Evolutionary conservation across 2,113 vertebrate species (phyloP), one percentile per base, ranked within the genome.

Genomic region (Antidorcas marsupialis): DNA sequence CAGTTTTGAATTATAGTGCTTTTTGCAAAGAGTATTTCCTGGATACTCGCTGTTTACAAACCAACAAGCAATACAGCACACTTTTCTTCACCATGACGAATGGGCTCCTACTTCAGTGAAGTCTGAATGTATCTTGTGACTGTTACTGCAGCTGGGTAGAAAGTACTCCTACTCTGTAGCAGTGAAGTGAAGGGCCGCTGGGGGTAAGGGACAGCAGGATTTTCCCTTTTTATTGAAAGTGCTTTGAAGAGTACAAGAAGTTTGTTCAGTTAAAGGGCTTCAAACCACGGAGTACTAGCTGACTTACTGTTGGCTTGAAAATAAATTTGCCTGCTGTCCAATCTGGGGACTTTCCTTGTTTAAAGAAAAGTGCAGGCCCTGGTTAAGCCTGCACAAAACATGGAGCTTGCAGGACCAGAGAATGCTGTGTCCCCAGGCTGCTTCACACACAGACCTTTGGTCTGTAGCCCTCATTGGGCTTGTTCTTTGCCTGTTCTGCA

Each of bases 281-380:
- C 33, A 53, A n/a, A 87, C 52, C 11, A 14, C 27, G 43, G 62
- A 94, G 39, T 85, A 88, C 19, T n/a, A 92, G 2, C 57, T 11
- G 19, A 25, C 39, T 88, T 89, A 91, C 17, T 94, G 27, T 78
- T 71, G 79, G 23, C 79, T 93, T 95, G 78, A 84, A 74, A 47
- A 53, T 92, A 67, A 76, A 90, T 96, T 94, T 97, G 43, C 76
- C 47, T 89, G 43, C 71, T 94, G 60, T 53, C n/a, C n/a, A 27
- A 45, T 91, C 94, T 82, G 47, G 64, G 52, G 45, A 47, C 60
- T 94, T 81, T 52, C 47, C 95, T 89, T 90, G 60, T 95, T 86
- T 71, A 53, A 96, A 82, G 64, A 89, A 76, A 39, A 50, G 15
- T 87, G 19, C 13, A 9, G 53, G 27, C 67, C 62, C 53, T 79